Conservation (phyloP, 2,113 vertebrate species). For the Nibea coibor region DNA sequence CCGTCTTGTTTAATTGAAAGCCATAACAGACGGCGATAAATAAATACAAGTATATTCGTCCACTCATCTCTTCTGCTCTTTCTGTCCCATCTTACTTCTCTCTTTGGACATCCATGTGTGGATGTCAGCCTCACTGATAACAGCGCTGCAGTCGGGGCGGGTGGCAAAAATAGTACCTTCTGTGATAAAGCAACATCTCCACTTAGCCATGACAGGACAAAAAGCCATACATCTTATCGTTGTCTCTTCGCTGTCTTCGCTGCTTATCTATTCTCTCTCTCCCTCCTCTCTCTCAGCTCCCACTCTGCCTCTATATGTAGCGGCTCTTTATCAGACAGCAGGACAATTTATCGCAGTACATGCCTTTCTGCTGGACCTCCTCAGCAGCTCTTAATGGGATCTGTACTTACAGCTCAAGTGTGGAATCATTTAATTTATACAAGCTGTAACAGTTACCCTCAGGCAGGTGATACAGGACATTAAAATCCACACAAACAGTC, state of each 20-base stretch:
- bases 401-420: background rate
- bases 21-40: background rate
- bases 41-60: background rate
- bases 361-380: conserved; percentile 35
- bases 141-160: background rate
- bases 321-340: conserved; percentile 56
- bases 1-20: background rate
- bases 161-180: conserved; percentile 59
- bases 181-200: conserved; percentile 23
- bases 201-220: conserved; percentile 49
- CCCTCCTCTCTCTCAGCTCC: background rate
- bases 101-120: conserved; percentile 5
- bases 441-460: background rate
- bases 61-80: background rate
- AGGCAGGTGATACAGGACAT: no score
- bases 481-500: no score
- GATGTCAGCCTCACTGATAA: conserved; percentile 52
- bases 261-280: conserved; percentile 30
- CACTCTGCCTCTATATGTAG: conserved; percentile 17
- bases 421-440: background rate
- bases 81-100: background rate
- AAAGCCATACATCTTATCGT: conserved; percentile 44
- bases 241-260: conserved; percentile 21
- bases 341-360: conserved; percentile 49
- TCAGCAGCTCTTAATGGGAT: conserved; percentile 1